Base-by-base conservation (phyloP, 1,140 invertebrate genomes). In the Caerostris extrusa region DNA sequence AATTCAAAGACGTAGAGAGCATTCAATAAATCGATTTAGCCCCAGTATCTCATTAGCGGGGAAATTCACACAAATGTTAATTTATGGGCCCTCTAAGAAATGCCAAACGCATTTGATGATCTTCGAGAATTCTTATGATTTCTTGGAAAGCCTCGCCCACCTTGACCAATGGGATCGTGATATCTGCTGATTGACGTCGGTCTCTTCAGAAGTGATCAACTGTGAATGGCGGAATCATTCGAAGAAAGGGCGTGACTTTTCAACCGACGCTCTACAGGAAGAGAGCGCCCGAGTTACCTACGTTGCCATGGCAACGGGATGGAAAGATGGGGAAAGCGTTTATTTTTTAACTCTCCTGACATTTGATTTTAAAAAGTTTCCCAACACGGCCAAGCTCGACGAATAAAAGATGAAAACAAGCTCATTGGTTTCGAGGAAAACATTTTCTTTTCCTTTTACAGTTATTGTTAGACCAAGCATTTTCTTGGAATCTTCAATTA, bases 241-340 rank as follows among this genome's bases (percentile, higher is more conserved):
- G 90, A 14, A 91, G 81, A 83, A 91, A 91, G 90, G 87, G 90
- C 90, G 90, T 91, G 90, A 83, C 90, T 89, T 89, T 56, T 10
- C 7, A 89, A 89, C 85, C 69, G 64, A n/a, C 71, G 61, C 19
- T 71, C 50, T 64, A 53, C 34, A 83, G 7, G 14, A 58, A 57
- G 77, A n/a, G 34, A 85, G 60, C 81, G n/a, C 83, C 67, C 58
- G 55, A n/a, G 90, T 83, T 91, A 85, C 90, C 81, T 85, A 58
- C 64, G 90, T 91, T 83, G 17, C 81, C 60, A 91, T 91, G 50
- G 90, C 14, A 83, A 91, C 58, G 34, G 50, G 58, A 61, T 55
- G n/a, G 14, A 83, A 77, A 83, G 7, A 69, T 69, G n/a, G 14
- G 14, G 10, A 83, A 69, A 71, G 14, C 50, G 19, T 57, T 83